Evolutionary conservation across 2,888 invertebrate species (phyloP).

Genomic region (Tachina fera): DNA sequence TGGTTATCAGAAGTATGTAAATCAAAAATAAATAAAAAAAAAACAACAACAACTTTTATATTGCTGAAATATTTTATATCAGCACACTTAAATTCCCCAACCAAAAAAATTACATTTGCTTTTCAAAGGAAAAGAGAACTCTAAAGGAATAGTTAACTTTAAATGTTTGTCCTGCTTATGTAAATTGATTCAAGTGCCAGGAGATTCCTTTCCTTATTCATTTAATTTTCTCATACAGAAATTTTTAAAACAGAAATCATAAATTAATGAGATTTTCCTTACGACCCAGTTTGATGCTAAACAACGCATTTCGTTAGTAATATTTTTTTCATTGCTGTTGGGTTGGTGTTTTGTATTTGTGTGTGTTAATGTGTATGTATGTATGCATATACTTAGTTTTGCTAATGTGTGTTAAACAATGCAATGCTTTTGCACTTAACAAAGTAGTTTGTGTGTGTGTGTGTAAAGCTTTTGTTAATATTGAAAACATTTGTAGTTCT

Average conservation of each 20-base stretch:
- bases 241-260: slow-evolving; percentile 64
- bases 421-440: slow-evolving; percentile 47
- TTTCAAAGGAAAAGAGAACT: no score
- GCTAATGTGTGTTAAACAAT: neutral
- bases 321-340: slow-evolving; percentile 40
- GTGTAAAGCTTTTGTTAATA: slow-evolving; percentile 61
- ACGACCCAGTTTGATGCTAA: slow-evolving; percentile 72
- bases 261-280: slow-evolving; percentile 74
- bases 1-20: no score
- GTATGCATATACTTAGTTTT: neutral
- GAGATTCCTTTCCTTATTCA: neutral
- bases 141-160: no score
- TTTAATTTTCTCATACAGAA: slow-evolving; percentile 7
- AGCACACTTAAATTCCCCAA: no score
- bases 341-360: neutral
- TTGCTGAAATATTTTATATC: no score
- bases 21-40: no score
- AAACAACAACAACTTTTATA: no score
- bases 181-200: no score
- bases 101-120: no score
- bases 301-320: slow-evolving; percentile 52
- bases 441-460: slow-evolving; percentile 53
- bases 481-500: slow-evolving; percentile 57
- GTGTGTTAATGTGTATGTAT: neutral
- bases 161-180: no score